Conservation (phyloP, 1,140 invertebrate species). For the Musca domestica region DNA sequence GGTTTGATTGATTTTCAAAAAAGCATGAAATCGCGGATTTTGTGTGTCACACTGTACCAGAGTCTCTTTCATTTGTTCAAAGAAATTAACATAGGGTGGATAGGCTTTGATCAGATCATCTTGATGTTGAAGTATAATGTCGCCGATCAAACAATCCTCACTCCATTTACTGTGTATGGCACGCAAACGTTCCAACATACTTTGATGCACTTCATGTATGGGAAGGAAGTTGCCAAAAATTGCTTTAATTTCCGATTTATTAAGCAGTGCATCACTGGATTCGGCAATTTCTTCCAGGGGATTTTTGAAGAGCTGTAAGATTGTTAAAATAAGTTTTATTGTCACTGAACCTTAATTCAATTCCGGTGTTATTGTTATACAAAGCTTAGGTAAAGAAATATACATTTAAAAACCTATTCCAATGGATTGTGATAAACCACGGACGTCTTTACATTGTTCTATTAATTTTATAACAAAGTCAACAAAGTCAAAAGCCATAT, state of each 20-base stretch:
- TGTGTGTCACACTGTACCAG: constrained; percentile 84
- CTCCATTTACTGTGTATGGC: constrained; percentile 63
- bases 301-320: constrained; percentile 82
- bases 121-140: constrained; percentile 82
- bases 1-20: constrained; percentile 92
- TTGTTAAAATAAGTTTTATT: no score
- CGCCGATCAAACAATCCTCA: constrained; percentile 82
- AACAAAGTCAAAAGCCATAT: no score
- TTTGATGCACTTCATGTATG: constrained; percentile 88
- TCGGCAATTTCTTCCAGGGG: constrained; percentile 80
- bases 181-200: constrained; percentile 68
- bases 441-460: no score
- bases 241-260: constrained; percentile 89
- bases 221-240: constrained; percentile 95
- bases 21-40: constrained; percentile 93
- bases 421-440: no score
- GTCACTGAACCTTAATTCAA: no score
- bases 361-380: not conserved
- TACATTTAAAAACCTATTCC: no score
- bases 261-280: constrained; percentile 76
- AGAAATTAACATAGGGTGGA: constrained; percentile 96
- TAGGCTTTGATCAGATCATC: constrained; percentile 86
- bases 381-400: no score
- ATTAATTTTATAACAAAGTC: no score
- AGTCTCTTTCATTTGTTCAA: constrained; percentile 93